These are phyloP conservation scores for Cromileptes altivelis DNA, from an alignment of 2,113 vertebrate species.

Conservation along the genomic window DNA sequence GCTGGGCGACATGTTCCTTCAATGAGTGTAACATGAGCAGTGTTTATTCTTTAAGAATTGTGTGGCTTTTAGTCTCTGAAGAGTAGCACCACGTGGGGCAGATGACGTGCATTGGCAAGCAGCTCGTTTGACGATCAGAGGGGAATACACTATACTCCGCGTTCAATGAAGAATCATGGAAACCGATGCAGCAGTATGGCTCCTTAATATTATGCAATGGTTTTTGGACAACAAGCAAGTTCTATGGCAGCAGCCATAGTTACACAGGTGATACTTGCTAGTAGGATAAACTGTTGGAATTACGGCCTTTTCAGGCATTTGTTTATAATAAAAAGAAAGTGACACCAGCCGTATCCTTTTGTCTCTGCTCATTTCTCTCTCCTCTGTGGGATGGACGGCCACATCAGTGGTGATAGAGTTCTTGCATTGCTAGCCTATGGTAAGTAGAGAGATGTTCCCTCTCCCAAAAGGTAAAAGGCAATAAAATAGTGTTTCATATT, in stretches of 20 bases:
- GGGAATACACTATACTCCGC: not conserved
- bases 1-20: not conserved
- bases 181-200: not conserved
- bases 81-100: not conserved
- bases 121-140: not conserved
- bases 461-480: slow-evolving; percentile 49
- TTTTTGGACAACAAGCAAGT: not conserved
- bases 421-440: slow-evolving; percentile 60
- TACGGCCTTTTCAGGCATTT: not conserved
- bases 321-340: slow-evolving; percentile 11
- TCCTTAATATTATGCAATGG: not conserved
- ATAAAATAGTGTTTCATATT: slow-evolving; percentile 76
- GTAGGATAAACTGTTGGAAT: not conserved
- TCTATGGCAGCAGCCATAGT: not conserved
- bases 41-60: not conserved
- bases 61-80: not conserved
- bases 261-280: not conserved
- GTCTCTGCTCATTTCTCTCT: slow-evolving; percentile 37
- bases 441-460: slow-evolving; percentile 27
- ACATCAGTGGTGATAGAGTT: slow-evolving; percentile 49
- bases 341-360: slow-evolving; percentile 11
- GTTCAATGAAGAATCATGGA: not conserved
- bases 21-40: not conserved
- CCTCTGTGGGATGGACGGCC: slow-evolving; percentile 55
- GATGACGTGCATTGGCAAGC: not conserved